A percentile compares a stretch with the other conserved stretches of the same genome.
Evolutionary conservation across 2,888 invertebrate genomes (phyloP).

Genomic region (Brachyopa scutellaris): DNA sequence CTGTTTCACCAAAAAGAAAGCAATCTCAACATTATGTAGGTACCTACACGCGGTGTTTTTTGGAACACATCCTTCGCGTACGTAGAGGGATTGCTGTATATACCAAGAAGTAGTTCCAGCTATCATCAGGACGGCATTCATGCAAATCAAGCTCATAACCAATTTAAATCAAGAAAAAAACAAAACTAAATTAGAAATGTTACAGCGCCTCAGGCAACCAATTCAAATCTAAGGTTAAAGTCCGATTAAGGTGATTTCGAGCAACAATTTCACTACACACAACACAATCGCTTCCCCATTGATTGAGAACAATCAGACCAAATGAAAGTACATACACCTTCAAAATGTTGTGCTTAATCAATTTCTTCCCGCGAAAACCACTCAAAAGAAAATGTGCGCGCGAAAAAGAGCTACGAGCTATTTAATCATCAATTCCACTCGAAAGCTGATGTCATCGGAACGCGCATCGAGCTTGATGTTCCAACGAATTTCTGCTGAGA

Average conservation of each 20-base stretch:
- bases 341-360: slow-evolving; percentile 50
- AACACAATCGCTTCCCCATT: slow-evolving; percentile 8
- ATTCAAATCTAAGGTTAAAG: slow-evolving; percentile 33
- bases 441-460: slow-evolving; percentile 55
- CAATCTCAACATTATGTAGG: too few species aligned
- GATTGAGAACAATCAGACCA: slow-evolving; percentile 53
- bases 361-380: slow-evolving; percentile 40
- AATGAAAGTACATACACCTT: slow-evolving; percentile 60
- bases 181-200: neutral
- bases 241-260: slow-evolving; percentile 30
- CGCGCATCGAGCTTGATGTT: slow-evolving; percentile 37
- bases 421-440: slow-evolving; percentile 50
- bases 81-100: too few species aligned
- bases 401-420: too few species aligned
- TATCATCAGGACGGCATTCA: too few species aligned
- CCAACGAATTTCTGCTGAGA: slow-evolving; percentile 22
- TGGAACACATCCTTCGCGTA: too few species aligned
- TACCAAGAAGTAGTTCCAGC: too few species aligned
- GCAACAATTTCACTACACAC: slow-evolving; percentile 34
- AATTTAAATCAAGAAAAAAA: too few species aligned
- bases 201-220: slow-evolving; percentile 13
- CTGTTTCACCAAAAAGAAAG: too few species aligned
- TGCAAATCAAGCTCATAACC: too few species aligned
- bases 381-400: slow-evolving; percentile 22
- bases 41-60: too few species aligned